Conservation (phyloP, 2,888 invertebrate species). For the Polyommatus iphigenia region DNA sequence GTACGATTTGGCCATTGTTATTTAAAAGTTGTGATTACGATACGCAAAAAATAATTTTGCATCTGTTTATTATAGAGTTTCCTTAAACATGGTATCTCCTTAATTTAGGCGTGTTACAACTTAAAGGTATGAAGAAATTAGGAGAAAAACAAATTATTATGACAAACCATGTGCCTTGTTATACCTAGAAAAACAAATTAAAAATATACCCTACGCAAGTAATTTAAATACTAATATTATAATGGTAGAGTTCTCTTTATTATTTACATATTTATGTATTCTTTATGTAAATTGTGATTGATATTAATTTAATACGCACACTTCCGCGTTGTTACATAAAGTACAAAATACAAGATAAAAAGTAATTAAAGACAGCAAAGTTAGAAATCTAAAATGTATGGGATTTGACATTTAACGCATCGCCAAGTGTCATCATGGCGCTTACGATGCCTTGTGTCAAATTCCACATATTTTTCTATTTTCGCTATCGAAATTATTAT, state of each 20-base stretch:
- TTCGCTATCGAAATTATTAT: no score
- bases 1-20: no score
- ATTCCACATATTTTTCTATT: no score
- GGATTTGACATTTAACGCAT: no score
- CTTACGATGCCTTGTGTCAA: no score
- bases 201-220: not conserved
- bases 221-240: not conserved
- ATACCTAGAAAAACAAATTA: not conserved
- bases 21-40: not conserved
- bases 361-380: not conserved
- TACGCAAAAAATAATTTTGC: not conserved
- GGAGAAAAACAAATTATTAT: not conserved
- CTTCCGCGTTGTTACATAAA: not conserved
- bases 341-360: not conserved
- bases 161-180: not conserved
- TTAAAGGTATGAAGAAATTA: not conserved
- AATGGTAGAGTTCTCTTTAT: not conserved
- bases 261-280: constrained; percentile 3
- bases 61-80: not conserved
- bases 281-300: not conserved
- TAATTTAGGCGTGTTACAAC: no score
- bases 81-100: not conserved
- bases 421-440: no score
- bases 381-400: not conserved
- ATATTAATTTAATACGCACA: not conserved